Conservation (phyloP, 2,888 invertebrate genomes). For the Hartigia nigra region DNA sequence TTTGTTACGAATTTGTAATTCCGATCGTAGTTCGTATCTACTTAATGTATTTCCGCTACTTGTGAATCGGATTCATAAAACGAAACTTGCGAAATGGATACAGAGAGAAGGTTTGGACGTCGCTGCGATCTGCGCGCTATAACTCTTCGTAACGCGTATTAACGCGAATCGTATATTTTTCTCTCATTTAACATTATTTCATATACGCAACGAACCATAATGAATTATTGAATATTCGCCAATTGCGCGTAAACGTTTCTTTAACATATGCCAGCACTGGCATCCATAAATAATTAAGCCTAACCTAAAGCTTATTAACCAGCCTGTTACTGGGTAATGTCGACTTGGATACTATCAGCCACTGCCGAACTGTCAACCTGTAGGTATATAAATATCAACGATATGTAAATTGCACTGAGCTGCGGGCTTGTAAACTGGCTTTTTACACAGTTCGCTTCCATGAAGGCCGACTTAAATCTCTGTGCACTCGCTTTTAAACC, state of each 20-base stretch:
- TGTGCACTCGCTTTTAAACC: not conserved
- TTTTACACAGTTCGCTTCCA: not conserved
- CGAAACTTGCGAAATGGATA: not conserved
- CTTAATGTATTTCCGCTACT: not conserved
- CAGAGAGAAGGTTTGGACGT: not conserved
- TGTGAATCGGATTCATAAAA: not conserved
- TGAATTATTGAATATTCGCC: not conserved
- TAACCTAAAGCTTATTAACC: not conserved
- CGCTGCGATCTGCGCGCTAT: not conserved
- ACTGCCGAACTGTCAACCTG: not conserved
- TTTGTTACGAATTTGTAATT: conserved; percentile 17
- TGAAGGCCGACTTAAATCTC: not conserved
- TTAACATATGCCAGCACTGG: not conserved
- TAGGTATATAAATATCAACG: not conserved
- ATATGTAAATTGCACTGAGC: not conserved
- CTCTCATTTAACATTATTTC: not conserved
- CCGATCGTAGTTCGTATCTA: conserved; percentile 4
- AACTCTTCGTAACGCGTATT: not conserved
- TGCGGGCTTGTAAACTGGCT: not conserved
- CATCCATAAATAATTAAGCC: not conserved
- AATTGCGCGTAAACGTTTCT: not conserved
- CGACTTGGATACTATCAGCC: not conserved
- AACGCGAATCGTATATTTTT: not conserved
- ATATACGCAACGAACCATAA: not conserved
- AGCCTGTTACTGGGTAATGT: not conserved